A percentile compares a stretch with the other conserved stretches of the same genome.
These are phyloP conservation scores for Rhynchopsitta pachyrhyncha DNA, from an alignment of 2,113 vertebrate species.

Conservation along the genomic window DNA sequence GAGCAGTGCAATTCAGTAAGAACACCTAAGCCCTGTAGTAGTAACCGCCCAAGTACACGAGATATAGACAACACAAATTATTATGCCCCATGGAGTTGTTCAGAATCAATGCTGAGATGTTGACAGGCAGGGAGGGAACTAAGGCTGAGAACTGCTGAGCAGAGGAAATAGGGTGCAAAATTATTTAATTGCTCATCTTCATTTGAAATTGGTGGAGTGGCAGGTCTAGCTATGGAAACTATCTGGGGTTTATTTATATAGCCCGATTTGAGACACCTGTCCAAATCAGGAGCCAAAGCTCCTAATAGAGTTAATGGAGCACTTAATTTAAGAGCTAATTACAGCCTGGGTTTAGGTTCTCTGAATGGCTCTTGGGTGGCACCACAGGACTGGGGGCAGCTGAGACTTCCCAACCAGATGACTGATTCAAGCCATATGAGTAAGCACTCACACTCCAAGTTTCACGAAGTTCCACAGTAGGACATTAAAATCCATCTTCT, in stretches of 20 bases:
- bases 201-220: background rate
- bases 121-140: background rate
- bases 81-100: background rate
- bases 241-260: background rate
- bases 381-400: background rate
- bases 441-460: background rate
- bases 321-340: slow-evolving; percentile 32
- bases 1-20: background rate
- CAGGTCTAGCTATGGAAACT: background rate
- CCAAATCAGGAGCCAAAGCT: slow-evolving; percentile 11
- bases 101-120: background rate
- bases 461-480: background rate
- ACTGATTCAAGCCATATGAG: background rate
- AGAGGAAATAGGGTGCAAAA: background rate
- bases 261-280: background rate
- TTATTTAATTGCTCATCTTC: background rate
- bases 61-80: background rate
- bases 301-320: background rate
- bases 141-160: background rate
- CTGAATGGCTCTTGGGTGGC: background rate
- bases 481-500: background rate
- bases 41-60: background rate
- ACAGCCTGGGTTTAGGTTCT: background rate
- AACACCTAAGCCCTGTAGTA: background rate
- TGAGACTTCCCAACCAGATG: background rate